Conservation (phyloP, 2,888 invertebrate genomes). For the Calliopum simillimum region DNA sequence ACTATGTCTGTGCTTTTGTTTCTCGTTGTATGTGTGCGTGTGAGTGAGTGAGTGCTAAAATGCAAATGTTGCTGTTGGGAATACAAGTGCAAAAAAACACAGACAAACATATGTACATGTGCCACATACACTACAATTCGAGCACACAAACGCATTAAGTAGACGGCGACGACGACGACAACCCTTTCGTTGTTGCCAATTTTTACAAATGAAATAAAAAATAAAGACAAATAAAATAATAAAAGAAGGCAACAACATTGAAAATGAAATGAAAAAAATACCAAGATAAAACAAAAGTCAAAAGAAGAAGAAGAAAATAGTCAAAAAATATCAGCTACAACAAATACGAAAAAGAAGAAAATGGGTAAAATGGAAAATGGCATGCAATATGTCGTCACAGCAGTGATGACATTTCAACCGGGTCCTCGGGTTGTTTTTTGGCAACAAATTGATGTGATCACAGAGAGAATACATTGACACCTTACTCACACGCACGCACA, state of each 20-base stretch:
- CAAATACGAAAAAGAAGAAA: slow-evolving; percentile 1
- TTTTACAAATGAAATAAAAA: not conserved
- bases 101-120: not conserved
- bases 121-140: slow-evolving; percentile 3
- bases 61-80: slow-evolving; percentile 6
- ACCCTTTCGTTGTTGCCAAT: slow-evolving; percentile 37
- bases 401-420: slow-evolving; percentile 60
- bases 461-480: slow-evolving; percentile 52
- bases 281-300: not conserved
- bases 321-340: no score
- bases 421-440: no score
- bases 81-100: not conserved
- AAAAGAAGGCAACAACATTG: slow-evolving; percentile 6
- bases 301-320: not conserved
- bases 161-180: not conserved
- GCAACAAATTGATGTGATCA: slow-evolving; percentile 57
- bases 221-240: slow-evolving; percentile 17
- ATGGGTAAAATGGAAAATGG: slow-evolving; percentile 40
- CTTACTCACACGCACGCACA: slow-evolving; percentile 33
- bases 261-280: no score
- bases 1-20: no score
- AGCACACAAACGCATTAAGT: not conserved
- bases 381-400: slow-evolving; percentile 60
- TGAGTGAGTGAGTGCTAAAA: not conserved
- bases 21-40: no score